Conservation (phyloP, 2,797 vertebrate species). For the Sebastes steindachneri region DNA sequence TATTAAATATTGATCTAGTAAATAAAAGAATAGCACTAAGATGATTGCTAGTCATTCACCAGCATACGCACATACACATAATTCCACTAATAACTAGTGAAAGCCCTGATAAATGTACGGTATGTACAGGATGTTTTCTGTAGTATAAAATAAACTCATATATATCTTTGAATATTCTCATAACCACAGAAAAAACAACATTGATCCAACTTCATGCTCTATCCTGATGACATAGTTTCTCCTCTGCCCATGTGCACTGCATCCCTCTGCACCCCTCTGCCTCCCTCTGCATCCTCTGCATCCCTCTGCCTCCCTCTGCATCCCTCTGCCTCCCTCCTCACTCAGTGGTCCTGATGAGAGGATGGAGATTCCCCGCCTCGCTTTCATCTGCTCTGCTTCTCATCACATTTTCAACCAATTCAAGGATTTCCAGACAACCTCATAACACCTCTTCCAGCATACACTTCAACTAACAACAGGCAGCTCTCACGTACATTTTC, state of each 20-base stretch:
- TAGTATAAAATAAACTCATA: background rate
- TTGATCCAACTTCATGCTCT: background rate
- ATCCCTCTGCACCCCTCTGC: background rate
- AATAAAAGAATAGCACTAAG: background rate
- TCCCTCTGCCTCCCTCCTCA: background rate
- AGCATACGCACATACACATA: background rate
- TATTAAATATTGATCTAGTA: background rate
- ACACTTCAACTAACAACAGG: background rate
- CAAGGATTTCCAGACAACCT: background rate
- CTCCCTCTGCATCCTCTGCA: no score
- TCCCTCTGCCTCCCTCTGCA: no score
- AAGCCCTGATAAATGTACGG: background rate
- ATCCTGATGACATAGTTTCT: background rate
- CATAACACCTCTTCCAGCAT: background rate
- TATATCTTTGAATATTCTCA: background rate
- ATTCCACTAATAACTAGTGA: background rate
- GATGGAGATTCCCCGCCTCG: conserved; percentile 18
- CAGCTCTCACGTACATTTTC: background rate
- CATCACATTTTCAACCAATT: background rate
- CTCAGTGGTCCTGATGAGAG: conserved; percentile 56
- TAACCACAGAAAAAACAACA: background rate
- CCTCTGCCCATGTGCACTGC: conserved; percentile 28
- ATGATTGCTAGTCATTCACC: background rate
- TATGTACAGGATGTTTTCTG: background rate
- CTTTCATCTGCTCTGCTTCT: conserved; percentile 1